Base-by-base conservation (phyloP, 1,140 invertebrate genomes). In the Hermatobates lingyangjiaoensis region DNA sequence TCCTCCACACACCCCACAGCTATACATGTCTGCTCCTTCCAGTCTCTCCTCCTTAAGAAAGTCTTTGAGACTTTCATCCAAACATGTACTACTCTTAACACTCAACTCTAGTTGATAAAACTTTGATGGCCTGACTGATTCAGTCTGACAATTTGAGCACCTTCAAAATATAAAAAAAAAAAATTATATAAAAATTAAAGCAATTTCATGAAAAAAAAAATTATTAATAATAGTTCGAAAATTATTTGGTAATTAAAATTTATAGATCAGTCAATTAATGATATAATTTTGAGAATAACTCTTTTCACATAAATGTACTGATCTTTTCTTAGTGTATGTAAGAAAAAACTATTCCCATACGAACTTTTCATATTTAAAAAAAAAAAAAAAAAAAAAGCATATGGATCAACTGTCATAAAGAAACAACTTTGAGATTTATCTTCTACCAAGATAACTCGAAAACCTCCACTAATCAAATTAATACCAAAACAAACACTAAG, bases 91-190 rank as follows among this genome's bases (percentile, higher is more conserved):
- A 30, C 58, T 58, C 52, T 59, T 57, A 0, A 83, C 68, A 57
- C 74, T 77, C 28, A 83, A 63, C 62, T 79, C 75, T 27, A 83
- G 62, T 59, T 81, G 79, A 64, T 77, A 80, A 63, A 81, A 82
- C 7, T 69, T 70, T 15, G 78, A 76, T 10, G 68, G 67, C 15
- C 69, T 68, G 20, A 68, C 64, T 46, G 76, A 77, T 57, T 75
- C 71, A 18, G 67, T 73, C 25, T 67, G 63, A 66, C 80, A 83
- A 20, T 66, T 71, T 49, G 66, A 68, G 60, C 79, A 82, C 52
- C 75, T 77, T 53, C 40, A 63, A 58, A 60, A 57, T 61, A 61
- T 30, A 45, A 54, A 54, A 49, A 51, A 1, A 28, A 50, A 28
- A 3, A 48, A 3, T 48, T 48, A 27, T 23, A 10, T 45, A 10